Evolutionary conservation across 1,140 invertebrate species (phyloP), one percentile per base, ranked within the genome.

Genomic region (Drosophila nigrodunni): DNA sequence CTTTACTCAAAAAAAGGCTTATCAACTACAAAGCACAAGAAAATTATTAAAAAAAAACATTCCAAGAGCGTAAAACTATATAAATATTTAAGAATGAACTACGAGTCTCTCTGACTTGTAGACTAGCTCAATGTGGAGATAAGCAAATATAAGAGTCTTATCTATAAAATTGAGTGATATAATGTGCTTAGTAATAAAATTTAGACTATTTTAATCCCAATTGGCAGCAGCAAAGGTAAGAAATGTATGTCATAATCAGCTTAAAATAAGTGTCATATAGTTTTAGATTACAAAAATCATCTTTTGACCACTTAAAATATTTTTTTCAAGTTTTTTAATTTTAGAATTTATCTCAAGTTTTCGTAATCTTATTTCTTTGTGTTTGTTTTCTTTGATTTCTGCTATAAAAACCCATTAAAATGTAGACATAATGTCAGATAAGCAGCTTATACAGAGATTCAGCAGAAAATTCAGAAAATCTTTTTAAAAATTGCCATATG

Each of bases 371-470:
- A 21, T 37, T 9, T 11, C 13, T 5, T 15, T 15, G 46, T 18
- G 13, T 34, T 66, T 3, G 57, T 44, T 49, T 39, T 72, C 65
- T 66, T 74, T 18, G 18, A 34, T 35, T 52, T 15, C 18, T 39
- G 2, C 18, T 9, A 35, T 55, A 35, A 41, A 61, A 74, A 13
- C 25, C 47, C 37, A 50, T 30, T 30, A 54, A 25, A 59, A 30
- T 49, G 25, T 50, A 11, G 46, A 73, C 64, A 11, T 68, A 68
- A 61, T 60, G 57, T 15, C 41, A 74, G 71, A 74, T 69, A 69
- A 69, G 65, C 35, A 30, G 65, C 65, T 59, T 67, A 66, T 52
- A 59, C 52, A 44, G 3, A 6, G 6, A 30, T 5, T 30, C 25
- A 5, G 25, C 6, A 6, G 25, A 6, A 30, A 30, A 30, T 30